These are phyloP conservation scores for Erythrocercus mccallii DNA, from an alignment of 2,113 vertebrate species.

Conservation along the genomic window DNA sequence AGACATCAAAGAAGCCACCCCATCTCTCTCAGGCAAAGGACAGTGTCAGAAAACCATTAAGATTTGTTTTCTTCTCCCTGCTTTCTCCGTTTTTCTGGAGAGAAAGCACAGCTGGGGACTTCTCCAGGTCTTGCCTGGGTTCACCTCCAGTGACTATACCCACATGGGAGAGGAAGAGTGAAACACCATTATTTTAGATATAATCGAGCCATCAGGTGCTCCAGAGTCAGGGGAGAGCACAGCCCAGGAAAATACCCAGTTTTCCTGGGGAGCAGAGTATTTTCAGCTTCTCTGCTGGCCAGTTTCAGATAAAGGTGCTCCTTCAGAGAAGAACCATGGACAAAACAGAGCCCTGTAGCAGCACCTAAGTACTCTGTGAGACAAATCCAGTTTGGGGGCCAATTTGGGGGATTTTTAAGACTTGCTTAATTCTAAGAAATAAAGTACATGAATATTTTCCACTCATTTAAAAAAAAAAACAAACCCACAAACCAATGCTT, in stretches of 20 bases:
- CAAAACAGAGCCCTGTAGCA: neutral
- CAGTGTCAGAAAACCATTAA: neutral
- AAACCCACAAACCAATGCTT: neutral
- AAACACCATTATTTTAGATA: neutral
- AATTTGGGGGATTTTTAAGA: neutral
- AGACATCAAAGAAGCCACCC: slow-evolving; percentile 19
- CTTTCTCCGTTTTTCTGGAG: neutral
- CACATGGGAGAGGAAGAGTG: fast-evolving
- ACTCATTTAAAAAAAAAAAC: neutral
- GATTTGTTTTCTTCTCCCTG: neutral
- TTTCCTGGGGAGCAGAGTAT: neutral
- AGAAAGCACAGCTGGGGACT: neutral
- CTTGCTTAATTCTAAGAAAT: neutral
- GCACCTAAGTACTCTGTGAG: neutral
- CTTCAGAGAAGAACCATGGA: neutral
- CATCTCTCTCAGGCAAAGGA: neutral
- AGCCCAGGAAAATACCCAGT: neutral
- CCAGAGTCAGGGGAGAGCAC: neutral
- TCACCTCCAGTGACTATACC: neutral
- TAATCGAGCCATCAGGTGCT: neutral
- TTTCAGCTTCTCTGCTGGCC: neutral
- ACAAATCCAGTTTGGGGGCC: neutral
- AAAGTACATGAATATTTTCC: neutral
- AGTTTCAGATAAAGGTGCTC: neutral
- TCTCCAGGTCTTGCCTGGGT: neutral